phyloP scores from a whole-genome alignment of 2,113 vertebrate genomes.

The Dascyllus trimaculatus region DNA sequence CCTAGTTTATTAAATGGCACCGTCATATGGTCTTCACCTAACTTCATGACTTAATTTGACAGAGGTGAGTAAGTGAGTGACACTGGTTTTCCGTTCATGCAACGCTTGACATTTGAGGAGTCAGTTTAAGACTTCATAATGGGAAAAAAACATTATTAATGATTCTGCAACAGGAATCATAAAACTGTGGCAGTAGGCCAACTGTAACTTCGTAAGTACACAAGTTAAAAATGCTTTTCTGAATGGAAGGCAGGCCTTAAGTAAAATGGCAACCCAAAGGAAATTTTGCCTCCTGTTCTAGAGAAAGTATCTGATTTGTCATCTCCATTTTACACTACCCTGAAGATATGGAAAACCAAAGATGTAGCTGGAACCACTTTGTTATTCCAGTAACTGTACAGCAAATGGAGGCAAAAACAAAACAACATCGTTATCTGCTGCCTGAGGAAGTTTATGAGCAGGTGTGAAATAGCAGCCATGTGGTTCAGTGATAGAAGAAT shows the following conservation, averaged over 20 bases:
- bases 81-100: neutral
- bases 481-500: constrained; percentile 49
- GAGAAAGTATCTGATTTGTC: constrained; percentile 34
- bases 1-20: constrained; percentile 38
- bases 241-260: constrained; percentile 10
- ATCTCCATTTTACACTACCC: constrained; percentile 12
- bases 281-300: constrained; percentile 13
- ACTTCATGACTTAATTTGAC: constrained; percentile 9
- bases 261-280: constrained; percentile 7
- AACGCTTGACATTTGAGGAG: neutral
- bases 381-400: constrained; percentile 63
- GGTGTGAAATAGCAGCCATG: constrained; percentile 70
- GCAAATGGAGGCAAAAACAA: constrained; percentile 63
- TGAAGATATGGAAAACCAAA: constrained; percentile 29
- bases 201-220: neutral
- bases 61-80: neutral
- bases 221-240: constrained; percentile 2
- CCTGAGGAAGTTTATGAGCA: constrained; percentile 74
- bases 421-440: constrained; percentile 76
- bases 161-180: neutral
- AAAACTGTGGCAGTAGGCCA: constrained; percentile 10
- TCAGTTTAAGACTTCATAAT: constrained; percentile 23
- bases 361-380: constrained; percentile 63
- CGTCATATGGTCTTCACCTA: neutral
- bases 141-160: neutral